Percentiles rank a stretch among this genome's conserved stretches.
These are phyloP conservation scores for Heliangelus exortis DNA, from an alignment of 2,797 vertebrate species.

Conservation along the genomic window DNA sequence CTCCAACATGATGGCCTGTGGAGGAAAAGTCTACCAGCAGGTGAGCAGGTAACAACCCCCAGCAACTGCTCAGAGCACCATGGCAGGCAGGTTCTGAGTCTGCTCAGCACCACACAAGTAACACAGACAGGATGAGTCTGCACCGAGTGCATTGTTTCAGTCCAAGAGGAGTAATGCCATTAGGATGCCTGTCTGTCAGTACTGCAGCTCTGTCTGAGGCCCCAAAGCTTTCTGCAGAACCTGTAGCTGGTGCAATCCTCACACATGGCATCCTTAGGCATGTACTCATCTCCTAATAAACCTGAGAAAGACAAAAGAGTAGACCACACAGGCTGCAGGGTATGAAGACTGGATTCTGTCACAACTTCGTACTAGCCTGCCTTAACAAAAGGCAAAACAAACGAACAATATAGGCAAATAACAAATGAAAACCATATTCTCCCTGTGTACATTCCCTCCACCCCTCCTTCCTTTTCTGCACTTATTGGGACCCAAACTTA, in stretches of 20 bases:
- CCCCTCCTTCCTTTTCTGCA: neutral
- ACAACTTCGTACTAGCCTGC: neutral
- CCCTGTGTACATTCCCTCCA: neutral
- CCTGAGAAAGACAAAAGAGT: neutral
- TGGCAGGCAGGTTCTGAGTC: neutral
- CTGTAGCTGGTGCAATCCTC: neutral
- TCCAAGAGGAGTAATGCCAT: neutral
- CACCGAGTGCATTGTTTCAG: neutral
- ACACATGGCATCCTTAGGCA: neutral
- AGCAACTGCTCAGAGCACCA: neutral
- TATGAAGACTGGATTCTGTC: neutral
- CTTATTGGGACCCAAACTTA: neutral
- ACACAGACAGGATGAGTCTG: neutral
- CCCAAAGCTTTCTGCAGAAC: neutral
- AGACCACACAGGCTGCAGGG: neutral
- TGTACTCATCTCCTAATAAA: neutral
- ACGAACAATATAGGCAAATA: no score
- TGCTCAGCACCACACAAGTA: neutral
- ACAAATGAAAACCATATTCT: neutral
- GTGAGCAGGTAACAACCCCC: neutral
- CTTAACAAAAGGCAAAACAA: neutral
- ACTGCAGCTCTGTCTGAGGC: neutral
- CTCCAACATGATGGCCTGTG: neutral
- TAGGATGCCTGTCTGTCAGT: neutral
- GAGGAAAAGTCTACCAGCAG: neutral